These are phyloP conservation scores for Eupithecia dodoneata DNA, from an alignment of 2,888 invertebrate genomes.

Conservation along the genomic window DNA sequence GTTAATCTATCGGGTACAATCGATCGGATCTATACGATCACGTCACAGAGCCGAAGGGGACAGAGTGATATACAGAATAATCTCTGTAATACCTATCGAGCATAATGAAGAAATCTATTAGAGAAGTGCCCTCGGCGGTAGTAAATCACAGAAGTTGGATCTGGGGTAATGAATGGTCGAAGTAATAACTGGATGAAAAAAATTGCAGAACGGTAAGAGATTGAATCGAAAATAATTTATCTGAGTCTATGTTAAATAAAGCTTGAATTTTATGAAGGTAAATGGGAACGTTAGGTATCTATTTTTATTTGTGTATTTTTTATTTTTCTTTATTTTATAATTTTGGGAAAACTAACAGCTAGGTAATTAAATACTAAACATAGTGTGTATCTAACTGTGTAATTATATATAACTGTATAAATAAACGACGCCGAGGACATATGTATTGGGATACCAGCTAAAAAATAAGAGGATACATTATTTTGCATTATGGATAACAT, in stretches of 20 bases:
- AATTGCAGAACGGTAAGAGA: constrained; percentile 25
- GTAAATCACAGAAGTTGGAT: constrained; percentile 39
- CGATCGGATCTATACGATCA: constrained; percentile 28
- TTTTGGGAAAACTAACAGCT: too few species aligned
- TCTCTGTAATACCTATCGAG: constrained; percentile 44
- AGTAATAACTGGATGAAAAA: constrained; percentile 37
- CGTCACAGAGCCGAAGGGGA: constrained; percentile 48
- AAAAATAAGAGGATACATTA: too few species aligned
- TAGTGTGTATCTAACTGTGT: too few species aligned
- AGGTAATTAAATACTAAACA: too few species aligned
- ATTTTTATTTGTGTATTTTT: neutral
- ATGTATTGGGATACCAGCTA: too few species aligned
- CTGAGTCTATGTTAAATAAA: neutral
- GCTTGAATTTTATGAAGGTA: neutral
- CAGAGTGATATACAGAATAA: constrained; percentile 50
- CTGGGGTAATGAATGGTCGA: constrained; percentile 46
- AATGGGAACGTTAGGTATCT: neutral
- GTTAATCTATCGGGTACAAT: constrained; percentile 37
- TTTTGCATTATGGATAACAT: too few species aligned
- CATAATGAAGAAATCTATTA: constrained; percentile 63
- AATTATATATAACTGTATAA: too few species aligned
- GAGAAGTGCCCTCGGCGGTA: constrained; percentile 38
- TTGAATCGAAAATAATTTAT: neutral
- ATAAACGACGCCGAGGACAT: too few species aligned
- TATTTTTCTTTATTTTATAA: too few species aligned